Percentiles rank a stretch among this genome's conserved stretches.
phyloP scores from a whole-genome alignment of 1,140 invertebrate species.

The Helicoverpa armigera region DNA sequence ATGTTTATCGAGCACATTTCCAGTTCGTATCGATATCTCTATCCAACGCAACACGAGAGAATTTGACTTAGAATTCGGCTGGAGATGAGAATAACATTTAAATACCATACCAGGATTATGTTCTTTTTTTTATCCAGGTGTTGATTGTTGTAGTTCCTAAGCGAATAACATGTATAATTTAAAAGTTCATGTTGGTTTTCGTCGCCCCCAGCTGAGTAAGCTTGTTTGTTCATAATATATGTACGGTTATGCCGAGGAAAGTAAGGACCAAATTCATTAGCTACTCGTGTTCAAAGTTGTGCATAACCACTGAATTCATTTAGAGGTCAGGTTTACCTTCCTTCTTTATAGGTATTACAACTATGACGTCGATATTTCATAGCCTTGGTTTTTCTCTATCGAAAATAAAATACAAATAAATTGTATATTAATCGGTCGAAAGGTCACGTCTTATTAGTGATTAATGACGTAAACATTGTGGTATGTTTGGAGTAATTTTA shows the following conservation, averaged over 20 bases:
- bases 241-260: conserved; percentile 19
- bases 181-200: neutral
- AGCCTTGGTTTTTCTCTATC: neutral
- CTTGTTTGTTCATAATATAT: conserved; percentile 27
- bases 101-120: too few species aligned
- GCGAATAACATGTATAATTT: conserved; percentile 1
- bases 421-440: neutral
- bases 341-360: neutral
- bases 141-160: neutral
- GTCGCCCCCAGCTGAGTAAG: neutral
- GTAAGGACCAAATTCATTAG: conserved; percentile 40
- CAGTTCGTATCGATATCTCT: neutral
- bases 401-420: neutral
- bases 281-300: conserved; percentile 27
- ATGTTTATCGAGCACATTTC: neutral
- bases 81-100: too few species aligned
- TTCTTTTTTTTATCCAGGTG: too few species aligned
- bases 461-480: conserved; percentile 24
- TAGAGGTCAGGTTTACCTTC: conserved; percentile 21
- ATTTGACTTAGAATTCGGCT: too few species aligned
- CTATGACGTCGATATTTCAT: neutral
- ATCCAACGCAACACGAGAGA: too few species aligned
- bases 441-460: neutral
- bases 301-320: conserved; percentile 17
- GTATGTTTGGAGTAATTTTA: neutral